Evolutionary conservation across 2,797 vertebrate species (phyloP).

Genomic region (Coracias cyanogaster): DNA sequence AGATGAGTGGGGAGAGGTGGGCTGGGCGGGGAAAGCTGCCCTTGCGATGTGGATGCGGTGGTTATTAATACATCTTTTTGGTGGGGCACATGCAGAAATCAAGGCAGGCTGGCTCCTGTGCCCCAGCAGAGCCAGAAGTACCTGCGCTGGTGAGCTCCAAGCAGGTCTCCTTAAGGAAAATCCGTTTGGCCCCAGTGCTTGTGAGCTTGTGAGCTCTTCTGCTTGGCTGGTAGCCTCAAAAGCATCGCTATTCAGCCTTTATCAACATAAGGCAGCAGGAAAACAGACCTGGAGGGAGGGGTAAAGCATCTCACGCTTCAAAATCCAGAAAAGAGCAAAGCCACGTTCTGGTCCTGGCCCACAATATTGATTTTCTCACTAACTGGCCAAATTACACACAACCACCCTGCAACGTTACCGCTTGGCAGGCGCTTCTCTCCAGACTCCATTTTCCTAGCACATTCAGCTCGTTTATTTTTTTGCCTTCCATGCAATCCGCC

Average conservation of each 20-base stretch:
- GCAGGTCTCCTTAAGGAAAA: not conserved
- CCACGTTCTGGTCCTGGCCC: fast-evolving
- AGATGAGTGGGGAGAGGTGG: not conserved
- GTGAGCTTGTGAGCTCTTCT: not conserved
- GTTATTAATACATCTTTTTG: not conserved
- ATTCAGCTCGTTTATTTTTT: not conserved
- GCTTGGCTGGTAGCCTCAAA: not conserved
- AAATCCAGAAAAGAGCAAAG: not conserved
- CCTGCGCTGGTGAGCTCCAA: not conserved
- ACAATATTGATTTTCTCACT: not conserved
- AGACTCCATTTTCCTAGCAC: not conserved
- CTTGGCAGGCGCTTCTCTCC: not conserved
- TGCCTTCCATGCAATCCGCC: not conserved
- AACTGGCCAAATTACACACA: not conserved
- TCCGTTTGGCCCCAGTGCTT: not conserved
- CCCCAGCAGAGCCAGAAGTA: not conserved
- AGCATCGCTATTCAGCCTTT: not conserved
- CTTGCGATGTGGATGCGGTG: not conserved
- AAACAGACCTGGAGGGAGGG: not conserved
- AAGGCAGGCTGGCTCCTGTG: not conserved
- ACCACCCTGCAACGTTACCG: fast-evolving
- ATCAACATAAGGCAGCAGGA: not conserved
- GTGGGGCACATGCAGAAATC: not conserved
- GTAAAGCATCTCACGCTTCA: not conserved
- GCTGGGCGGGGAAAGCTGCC: not conserved